Evolutionary conservation across 2,888 invertebrate genomes (phyloP).

Genomic region (Trichacis sp.): DNA sequence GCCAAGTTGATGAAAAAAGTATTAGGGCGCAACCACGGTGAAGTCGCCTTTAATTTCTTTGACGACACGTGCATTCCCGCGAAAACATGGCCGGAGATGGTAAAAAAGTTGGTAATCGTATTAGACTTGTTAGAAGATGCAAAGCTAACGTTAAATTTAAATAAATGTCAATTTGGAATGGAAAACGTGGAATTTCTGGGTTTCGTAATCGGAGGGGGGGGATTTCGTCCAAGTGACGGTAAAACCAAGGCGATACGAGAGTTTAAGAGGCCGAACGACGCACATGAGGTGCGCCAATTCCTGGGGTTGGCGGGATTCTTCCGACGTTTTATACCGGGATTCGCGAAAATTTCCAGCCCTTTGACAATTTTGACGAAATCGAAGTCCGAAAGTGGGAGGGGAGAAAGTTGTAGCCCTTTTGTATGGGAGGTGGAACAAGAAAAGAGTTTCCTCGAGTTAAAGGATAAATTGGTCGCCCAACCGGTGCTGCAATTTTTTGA

Average conservation of each 20-base stretch:
- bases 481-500: background rate
- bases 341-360: too few species aligned
- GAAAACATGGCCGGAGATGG: constrained; percentile 39
- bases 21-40: too few species aligned
- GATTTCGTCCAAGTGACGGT: background rate
- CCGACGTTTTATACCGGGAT: background rate
- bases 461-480: background rate
- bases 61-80: constrained; percentile 51
- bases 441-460: background rate
- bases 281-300: background rate
- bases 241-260: background rate
- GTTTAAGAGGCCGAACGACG: background rate
- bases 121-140: constrained; percentile 37
- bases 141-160: background rate
- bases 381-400: background rate
- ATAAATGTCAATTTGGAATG: constrained; percentile 2
- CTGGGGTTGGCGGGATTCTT: background rate
- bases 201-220: background rate
- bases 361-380: background rate
- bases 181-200: too few species aligned
- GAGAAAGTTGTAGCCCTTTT: too few species aligned
- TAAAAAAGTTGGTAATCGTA: constrained; percentile 39
- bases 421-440: background rate
- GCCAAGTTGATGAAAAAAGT: too few species aligned
- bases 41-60: constrained; percentile 47